Base-by-base conservation (phyloP, 2,888 invertebrate genomes). In the Ectobius pallidus region DNA sequence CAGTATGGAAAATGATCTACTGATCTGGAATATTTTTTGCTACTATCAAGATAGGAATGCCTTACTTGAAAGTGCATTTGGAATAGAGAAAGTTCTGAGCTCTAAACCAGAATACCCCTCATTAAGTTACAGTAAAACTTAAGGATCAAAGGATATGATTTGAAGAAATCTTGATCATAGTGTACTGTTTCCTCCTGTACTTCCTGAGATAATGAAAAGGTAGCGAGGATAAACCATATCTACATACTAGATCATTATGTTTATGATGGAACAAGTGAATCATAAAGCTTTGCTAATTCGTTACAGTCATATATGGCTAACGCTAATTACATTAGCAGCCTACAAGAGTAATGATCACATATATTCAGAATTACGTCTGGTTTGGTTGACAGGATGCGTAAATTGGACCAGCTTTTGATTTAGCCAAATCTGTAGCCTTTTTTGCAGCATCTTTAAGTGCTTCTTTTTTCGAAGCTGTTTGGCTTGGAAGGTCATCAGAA, bases 391-490 rank as follows among this genome's bases (percentile, higher is more conserved):
- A 83, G 3, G 81, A 80, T 32, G 80, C 82, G 77, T 81, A 83
- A 76, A 83, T 81, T 81, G 83, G 81, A 84, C 84, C 79, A 69
- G 87, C 87, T 79, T 91, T 84, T 71, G 85, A 81, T 77, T 86
- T 94, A 63, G 95, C 93, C 77, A 93, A 87, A 82, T 93, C 92
- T 30, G 92, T 92, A 69, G 94, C 93, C 79, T 91, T 91, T 80
- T 92, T 91, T 0, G 93, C 94, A 0, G 91, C 92, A 74, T 90
- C 91, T 79, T 93, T 93, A 80, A 95, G 85, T 80, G 91, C 90
- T 78, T 85, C 86, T 74, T 81, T 85, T 77, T 82, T 9, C 14
- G 77, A 73, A 27, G 75, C 74, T 34, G 69, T 30, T 11, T 68
- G 75, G 27, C 52, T 75, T 34, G 65, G 75, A 46, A 44, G 70